Evolutionary conservation across 2,113 vertebrate species (phyloP).

Genomic region (Cyprinodon brontotheroides): DNA sequence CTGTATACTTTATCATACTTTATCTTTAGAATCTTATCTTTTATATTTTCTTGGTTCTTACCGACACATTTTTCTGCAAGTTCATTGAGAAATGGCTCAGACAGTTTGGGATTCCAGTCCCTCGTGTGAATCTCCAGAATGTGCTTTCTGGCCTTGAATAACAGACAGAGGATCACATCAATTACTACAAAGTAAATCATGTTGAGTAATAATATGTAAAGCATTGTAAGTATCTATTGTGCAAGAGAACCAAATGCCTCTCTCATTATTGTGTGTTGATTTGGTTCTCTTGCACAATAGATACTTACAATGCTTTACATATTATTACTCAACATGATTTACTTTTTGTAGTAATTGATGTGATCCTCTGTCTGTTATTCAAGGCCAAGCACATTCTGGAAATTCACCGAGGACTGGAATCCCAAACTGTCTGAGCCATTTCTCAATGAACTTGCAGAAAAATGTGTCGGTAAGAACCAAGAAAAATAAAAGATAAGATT

Average conservation of each 20-base stretch:
- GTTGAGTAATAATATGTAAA: no score
- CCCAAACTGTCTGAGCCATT: conserved; percentile 93
- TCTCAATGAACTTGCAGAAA: conserved; percentile 95
- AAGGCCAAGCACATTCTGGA: conserved; percentile 99
- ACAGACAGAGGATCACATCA: background rate
- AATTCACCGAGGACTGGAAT: conserved; percentile 97
- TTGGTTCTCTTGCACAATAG: no score
- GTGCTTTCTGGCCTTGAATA: conserved; percentile 94
- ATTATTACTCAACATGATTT: no score
- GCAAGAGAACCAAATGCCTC: no score
- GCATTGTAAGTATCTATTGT: no score
- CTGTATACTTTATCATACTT: background rate
- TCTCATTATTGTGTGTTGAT: no score
- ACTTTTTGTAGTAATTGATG: background rate
- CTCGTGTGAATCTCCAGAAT: conserved; percentile 98
- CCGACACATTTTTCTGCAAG: conserved; percentile 98
- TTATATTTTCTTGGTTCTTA: conserved; percentile 72
- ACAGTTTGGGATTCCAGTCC: conserved; percentile 95
- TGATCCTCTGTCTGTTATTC: background rate
- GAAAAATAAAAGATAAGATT: background rate
- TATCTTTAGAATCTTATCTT: background rate
- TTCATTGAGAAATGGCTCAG: conserved; percentile 93
- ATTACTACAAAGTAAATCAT: background rate
- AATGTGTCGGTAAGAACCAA: conserved; percentile 93
- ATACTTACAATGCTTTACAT: no score